Base-by-base conservation (phyloP, 30 jellyfish, hydroid and myxozoan genomes). In the Morbakka virulenta region DNA sequence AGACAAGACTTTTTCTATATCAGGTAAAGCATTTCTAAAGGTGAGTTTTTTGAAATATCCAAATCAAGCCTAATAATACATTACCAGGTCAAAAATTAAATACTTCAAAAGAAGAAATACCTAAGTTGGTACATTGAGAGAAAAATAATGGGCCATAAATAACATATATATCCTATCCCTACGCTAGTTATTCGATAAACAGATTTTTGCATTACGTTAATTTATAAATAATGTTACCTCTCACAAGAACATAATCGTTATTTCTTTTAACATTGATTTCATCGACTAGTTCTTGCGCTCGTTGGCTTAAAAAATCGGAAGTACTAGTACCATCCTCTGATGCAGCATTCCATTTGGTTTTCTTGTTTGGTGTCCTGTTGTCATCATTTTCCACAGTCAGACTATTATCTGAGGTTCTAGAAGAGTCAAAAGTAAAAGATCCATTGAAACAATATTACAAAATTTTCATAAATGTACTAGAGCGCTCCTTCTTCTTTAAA, bases 231-330 rank as follows among this genome's bases (percentile, higher is more conserved):
- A 13, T 35, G 53, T 34, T 63, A 82, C 94, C 84, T 57, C 52
- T 33, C 25, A 82, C 31, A 13, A 82, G 70, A 24, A 71, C 68
- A 2, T 80, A 27, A 21, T 82, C 94, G 28, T 72, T 71, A 28
- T 82, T 82, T 32, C 94, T 33, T 72, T 82, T 82, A 26, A 72
- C 81, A 32, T 82, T 82, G 47, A 82, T 82, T 72, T 82, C 94
- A 13, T 65, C 76, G 1, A 82, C 77, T 32, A 82, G 51, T 29
- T 78, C 35, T 34, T 82, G 94, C 24, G 94, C 85, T 63, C 73
- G 94, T 20, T 82, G 82, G 25, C 53, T 50, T 24, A 82, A 36
- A 30, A 62, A 62, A 22, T 71, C 87, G 6, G 94, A 82, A n/a
- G 85, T 51, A 14, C 88, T 3, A 30, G 52, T 31, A 11, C 50